Conservation (phyloP, 2,797 vertebrate species). For the Ctenopoma multispine region DNA sequence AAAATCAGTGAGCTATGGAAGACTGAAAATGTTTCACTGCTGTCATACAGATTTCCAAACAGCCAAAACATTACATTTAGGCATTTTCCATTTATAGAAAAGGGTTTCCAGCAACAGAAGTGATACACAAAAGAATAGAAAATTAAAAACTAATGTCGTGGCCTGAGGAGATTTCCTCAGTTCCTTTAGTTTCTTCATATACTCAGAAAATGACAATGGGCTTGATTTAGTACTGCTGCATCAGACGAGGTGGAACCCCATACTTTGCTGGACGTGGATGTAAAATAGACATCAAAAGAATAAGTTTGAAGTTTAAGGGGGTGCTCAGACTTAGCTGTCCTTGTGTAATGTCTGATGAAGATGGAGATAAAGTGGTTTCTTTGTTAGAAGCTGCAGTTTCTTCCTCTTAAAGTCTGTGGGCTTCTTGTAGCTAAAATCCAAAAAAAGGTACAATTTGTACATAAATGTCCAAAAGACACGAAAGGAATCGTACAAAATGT, state of each 20-base stretch:
- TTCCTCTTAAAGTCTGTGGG: slow-evolving; percentile 99
- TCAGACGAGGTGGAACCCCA: slow-evolving; percentile 45
- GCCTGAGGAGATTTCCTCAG: slow-evolving; percentile 32
- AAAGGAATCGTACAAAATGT: background rate
- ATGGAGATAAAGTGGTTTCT: slow-evolving; percentile 99
- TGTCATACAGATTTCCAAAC: background rate
- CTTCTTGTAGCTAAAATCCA: slow-evolving; percentile 93
- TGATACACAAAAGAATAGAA: slow-evolving; percentile 3
- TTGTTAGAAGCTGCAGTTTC: slow-evolving; percentile 97
- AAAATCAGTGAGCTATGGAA: slow-evolving; percentile 50
- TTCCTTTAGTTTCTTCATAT: slow-evolving; percentile 41
- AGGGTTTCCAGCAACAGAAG: slow-evolving; percentile 17
- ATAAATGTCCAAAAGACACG: background rate
- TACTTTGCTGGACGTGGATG: slow-evolving; percentile 37
- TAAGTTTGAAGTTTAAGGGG: slow-evolving; percentile 9
- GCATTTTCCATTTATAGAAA: background rate
- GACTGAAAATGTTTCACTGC: slow-evolving; percentile 50
- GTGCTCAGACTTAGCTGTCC: slow-evolving; percentile 83
- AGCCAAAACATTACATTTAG: background rate
- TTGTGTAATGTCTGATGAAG: slow-evolving; percentile 97
- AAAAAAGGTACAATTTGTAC: background rate
- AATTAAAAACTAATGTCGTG: slow-evolving; percentile 17
- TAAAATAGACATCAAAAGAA: slow-evolving; percentile 7
- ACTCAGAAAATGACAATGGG: slow-evolving; percentile 7
- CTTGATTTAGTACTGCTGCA: slow-evolving; percentile 68